Evolutionary conservation across 1,140 invertebrate species (phyloP).

Genomic region (Zaprionus tsacasi): DNA sequence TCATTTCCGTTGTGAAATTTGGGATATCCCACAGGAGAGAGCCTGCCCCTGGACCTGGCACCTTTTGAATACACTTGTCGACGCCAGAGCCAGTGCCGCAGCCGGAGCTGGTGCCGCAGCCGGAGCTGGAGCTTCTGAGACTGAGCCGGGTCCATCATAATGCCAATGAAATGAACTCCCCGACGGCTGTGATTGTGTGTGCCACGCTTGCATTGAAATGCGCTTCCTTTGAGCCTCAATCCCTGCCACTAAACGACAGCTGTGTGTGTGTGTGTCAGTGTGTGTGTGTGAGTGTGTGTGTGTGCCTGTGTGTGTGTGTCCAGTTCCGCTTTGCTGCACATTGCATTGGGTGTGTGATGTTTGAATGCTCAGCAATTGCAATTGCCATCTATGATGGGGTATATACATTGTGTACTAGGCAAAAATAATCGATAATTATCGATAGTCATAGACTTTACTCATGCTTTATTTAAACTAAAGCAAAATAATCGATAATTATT

Average conservation of each 20-base stretch:
- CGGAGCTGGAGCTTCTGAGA: constrained; percentile 15
- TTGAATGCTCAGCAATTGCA: constrained; percentile 8
- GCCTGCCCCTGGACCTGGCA: constrained; percentile 23
- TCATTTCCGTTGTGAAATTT: constrained; percentile 68
- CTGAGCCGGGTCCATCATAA: constrained; percentile 61
- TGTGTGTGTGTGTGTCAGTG: constrained; percentile 3
- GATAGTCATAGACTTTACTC: neutral
- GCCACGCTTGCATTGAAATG: constrained; percentile 26
- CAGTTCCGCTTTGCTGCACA: constrained; percentile 34
- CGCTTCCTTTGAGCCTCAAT: constrained; percentile 23
- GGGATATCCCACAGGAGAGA: constrained; percentile 45
- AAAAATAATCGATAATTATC: neutral
- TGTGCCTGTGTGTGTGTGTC: constrained; percentile 15
- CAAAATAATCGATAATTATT: neutral
- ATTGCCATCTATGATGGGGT: neutral
- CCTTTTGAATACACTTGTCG: constrained; percentile 49
- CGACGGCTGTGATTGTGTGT: constrained; percentile 25
- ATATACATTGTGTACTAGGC: neutral
- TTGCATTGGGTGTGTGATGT: constrained; percentile 9
- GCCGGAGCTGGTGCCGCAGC: too few relatives aligned
- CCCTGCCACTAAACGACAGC: constrained; percentile 30
- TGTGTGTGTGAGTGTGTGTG: neutral
- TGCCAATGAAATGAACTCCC: constrained; percentile 69
- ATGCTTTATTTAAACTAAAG: too few relatives aligned
- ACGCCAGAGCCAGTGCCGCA: constrained; percentile 7